phyloP scores from a whole-genome alignment of 2,797 vertebrate genomes.

The Phataginus tricuspis region DNA sequence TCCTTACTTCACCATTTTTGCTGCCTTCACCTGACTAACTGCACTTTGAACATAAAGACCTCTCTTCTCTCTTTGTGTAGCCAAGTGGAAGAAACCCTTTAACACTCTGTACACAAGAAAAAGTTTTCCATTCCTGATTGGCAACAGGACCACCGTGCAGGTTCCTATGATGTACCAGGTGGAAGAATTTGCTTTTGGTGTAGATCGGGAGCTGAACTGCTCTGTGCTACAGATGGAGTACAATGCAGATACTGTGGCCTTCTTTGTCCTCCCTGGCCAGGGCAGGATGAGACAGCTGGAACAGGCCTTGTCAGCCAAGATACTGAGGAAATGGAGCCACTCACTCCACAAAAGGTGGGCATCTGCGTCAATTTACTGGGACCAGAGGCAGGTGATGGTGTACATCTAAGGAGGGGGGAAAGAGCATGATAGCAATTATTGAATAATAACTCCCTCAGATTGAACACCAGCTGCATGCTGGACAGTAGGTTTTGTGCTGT shows the following conservation, averaged over 20 bases:
- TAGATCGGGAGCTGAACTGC: conserved; percentile 86
- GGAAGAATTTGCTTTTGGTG: conserved; percentile 86
- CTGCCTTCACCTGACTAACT: not conserved
- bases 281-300: conserved; percentile 89
- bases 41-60: not conserved
- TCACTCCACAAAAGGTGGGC: conserved; percentile 59
- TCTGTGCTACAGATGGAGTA: conserved; percentile 88
- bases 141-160: conserved; percentile 83
- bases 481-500: not conserved
- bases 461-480: accelerated
- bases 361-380: not conserved
- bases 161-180: conserved; percentile 91
- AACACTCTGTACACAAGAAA: conserved; percentile 66
- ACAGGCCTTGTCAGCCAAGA: conserved; percentile 84
- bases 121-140: conserved; percentile 84
- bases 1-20: no score
- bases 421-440: no score
- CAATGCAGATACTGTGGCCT: conserved; percentile 73
- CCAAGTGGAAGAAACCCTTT: conserved; percentile 78
- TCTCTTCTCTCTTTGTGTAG: conserved; percentile 63
- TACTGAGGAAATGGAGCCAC: conserved; percentile 84
- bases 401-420: not conserved
- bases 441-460: not conserved
- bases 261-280: conserved; percentile 89
- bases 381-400: not conserved